Conservation (phyloP, 2,888 invertebrate genomes). For the Drosophila incognita region DNA sequence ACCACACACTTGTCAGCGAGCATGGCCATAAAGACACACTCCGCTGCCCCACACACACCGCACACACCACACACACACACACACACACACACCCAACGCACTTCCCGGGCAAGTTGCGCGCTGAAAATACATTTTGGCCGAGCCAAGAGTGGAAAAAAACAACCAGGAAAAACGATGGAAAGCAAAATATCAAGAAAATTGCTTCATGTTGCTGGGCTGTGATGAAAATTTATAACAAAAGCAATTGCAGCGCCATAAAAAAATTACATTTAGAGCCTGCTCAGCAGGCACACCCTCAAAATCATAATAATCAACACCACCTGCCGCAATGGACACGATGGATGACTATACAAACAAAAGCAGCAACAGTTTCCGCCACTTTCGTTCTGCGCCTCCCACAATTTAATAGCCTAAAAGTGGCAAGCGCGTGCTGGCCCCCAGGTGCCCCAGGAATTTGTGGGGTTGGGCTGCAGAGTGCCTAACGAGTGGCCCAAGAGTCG, state of each 20-base stretch:
- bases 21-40: conserved; percentile 38
- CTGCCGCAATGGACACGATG: conserved; percentile 44
- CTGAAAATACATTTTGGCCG: conserved; percentile 17
- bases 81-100: not conserved
- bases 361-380: conserved; percentile 25
- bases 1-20: conserved; percentile 45
- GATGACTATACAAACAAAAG: conserved; percentile 20
- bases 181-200: conserved; percentile 23
- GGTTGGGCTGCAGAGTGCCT: not conserved
- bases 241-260: conserved; percentile 77
- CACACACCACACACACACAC: not conserved
- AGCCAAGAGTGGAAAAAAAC: conserved; percentile 1
- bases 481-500: not conserved
- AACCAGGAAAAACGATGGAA: not conserved
- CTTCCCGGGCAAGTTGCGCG: conserved; percentile 16
- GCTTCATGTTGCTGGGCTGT: conserved; percentile 46
- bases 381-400: conserved; percentile 7
- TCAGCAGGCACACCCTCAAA: conserved; percentile 14
- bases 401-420: conserved; percentile 51
- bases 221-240: conserved; percentile 67
- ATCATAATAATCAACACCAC: conserved; percentile 73
- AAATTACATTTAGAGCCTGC: conserved; percentile 63
- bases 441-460: not conserved
- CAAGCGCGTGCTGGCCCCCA: conserved; percentile 44
- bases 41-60: conserved; percentile 4